These are phyloP conservation scores for Meloidogyne hapla DNA, from an alignment of 1,140 invertebrate genomes.

Conservation along the genomic window DNA sequence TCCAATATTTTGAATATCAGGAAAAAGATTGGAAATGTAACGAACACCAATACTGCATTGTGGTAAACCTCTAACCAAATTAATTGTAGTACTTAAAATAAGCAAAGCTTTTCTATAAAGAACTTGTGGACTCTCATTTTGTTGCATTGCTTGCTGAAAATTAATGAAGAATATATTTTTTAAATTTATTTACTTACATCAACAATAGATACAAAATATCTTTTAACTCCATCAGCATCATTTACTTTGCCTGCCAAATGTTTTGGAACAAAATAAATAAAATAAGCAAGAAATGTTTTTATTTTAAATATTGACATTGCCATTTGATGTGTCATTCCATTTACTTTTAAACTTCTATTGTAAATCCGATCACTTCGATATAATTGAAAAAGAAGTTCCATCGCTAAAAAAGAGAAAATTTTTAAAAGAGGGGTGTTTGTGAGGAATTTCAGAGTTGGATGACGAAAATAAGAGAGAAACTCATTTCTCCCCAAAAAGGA, in stretches of 20 bases:
- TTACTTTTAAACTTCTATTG: slow-evolving; percentile 18
- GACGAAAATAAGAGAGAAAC: too few relatives aligned
- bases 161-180: background rate
- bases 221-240: slow-evolving; percentile 8
- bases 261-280: slow-evolving; percentile 9
- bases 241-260: slow-evolving; percentile 16
- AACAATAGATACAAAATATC: slow-evolving; percentile 13
- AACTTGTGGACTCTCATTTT: background rate
- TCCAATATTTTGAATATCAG: background rate
- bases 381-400: background rate
- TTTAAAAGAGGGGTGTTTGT: too few relatives aligned
- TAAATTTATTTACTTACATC: background rate
- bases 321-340: slow-evolving; percentile 22
- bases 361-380: slow-evolving; percentile 16
- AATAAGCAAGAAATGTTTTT: slow-evolving; percentile 19
- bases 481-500: too few relatives aligned
- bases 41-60: background rate
- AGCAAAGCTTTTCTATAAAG: background rate
- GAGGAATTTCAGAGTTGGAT: too few relatives aligned
- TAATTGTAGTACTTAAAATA: background rate
- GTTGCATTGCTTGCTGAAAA: background rate
- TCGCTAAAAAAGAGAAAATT: background rate
- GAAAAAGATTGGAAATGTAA: slow-evolving; percentile 11
- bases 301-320: slow-evolving; percentile 25
- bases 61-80: background rate